These are phyloP conservation scores for Nestor notabilis DNA, from an alignment of 2,113 vertebrate species.

Conservation along the genomic window DNA sequence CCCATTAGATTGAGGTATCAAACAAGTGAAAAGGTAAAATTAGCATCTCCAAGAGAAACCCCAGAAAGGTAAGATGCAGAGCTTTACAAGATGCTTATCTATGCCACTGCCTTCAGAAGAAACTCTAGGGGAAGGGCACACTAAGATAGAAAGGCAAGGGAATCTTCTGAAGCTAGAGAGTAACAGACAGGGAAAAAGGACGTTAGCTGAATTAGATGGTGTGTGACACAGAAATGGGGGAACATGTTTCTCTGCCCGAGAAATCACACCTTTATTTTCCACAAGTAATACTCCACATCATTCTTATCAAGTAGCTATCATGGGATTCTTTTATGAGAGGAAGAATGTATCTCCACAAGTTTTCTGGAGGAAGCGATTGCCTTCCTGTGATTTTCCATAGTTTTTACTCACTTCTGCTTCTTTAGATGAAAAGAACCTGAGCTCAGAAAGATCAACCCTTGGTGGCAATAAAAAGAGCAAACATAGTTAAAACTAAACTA, in stretches of 20 bases:
- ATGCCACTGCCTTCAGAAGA: background rate
- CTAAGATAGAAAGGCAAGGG: background rate
- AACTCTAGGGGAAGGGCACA: background rate
- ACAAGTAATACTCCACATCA: background rate
- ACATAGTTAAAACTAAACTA: background rate
- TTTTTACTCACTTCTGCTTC: background rate
- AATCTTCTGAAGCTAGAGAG: background rate
- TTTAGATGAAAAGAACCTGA: background rate
- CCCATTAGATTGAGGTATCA: background rate
- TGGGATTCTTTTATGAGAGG: accelerated
- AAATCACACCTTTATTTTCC: background rate
- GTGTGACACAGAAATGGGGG: background rate
- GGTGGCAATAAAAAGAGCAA: background rate
- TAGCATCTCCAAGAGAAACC: conserved; percentile 23
- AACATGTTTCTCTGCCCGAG: background rate
- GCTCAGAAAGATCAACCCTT: background rate
- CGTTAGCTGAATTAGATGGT: background rate
- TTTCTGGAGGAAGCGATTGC: background rate
- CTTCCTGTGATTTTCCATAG: background rate
- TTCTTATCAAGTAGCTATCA: background rate
- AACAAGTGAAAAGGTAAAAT: background rate
- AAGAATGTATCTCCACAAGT: background rate
- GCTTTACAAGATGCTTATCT: conserved; percentile 35
- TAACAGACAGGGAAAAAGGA: background rate
- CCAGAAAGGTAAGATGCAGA: background rate